Conservation (phyloP, 1,140 invertebrate genomes). For the Drosophila trapezifrons region DNA sequence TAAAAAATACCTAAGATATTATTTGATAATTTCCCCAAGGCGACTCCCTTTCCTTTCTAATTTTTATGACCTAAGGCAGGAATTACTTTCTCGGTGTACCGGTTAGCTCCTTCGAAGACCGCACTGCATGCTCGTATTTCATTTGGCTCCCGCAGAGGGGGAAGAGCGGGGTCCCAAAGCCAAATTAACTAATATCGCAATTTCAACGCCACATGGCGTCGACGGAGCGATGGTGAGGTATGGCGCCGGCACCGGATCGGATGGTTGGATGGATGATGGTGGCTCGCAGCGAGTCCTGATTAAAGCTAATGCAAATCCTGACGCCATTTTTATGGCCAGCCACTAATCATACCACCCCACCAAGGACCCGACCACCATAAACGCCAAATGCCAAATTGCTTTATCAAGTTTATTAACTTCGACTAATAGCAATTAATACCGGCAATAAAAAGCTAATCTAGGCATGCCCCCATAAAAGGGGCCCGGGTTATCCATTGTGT, state of each 20-base stretch:
- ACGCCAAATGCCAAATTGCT: constrained; percentile 81
- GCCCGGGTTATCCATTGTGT: constrained; percentile 53
- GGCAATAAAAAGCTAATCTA: constrained; percentile 82
- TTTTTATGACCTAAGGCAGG: no score
- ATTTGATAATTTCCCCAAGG: fast-evolving
- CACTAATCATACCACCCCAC: constrained; percentile 66
- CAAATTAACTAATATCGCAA: constrained; percentile 80
- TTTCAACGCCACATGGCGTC: constrained; percentile 61
- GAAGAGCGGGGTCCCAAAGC: constrained; percentile 45
- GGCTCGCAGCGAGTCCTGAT: constrained; percentile 21
- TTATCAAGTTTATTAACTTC: constrained; percentile 83
- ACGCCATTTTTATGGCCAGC: constrained; percentile 62
- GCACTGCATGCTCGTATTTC: constrained; percentile 74
- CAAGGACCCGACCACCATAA: constrained; percentile 59
- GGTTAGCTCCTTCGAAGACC: constrained; percentile 40
- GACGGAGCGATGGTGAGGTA: constrained; percentile 8
- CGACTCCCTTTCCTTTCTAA: fast-evolving
- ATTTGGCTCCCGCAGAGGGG: constrained; percentile 46
- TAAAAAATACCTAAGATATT: neutral
- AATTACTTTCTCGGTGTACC: constrained; percentile 1
- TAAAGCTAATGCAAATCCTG: constrained; percentile 72
- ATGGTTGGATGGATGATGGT: neutral
- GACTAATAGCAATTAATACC: constrained; percentile 83
- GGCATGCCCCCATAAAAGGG: constrained; percentile 63
- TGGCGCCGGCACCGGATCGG: constrained; percentile 11